phyloP scores from a whole-genome alignment of 1,140 invertebrate species.

The Geopemphigus sp. region DNA sequence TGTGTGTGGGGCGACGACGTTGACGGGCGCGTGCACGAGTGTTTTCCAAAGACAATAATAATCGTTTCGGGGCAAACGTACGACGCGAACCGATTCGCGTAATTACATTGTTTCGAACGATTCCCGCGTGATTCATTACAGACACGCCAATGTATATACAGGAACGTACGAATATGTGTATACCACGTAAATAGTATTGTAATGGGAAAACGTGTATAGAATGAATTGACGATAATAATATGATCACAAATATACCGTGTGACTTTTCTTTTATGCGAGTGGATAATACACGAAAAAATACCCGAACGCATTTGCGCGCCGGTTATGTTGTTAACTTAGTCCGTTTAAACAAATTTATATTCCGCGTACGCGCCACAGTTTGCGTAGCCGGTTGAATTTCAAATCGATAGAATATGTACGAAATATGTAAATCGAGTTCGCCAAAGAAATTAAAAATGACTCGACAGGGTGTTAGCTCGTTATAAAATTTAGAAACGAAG shows the following conservation, averaged over 20 bases:
- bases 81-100: too few species aligned
- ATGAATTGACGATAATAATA: background rate
- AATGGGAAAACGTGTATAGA: slow-evolving; percentile 19
- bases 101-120: too few species aligned
- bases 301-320: background rate
- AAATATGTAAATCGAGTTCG: too few species aligned
- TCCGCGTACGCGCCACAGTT: background rate
- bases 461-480: too few species aligned
- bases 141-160: background rate
- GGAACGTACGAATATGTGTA: too few species aligned
- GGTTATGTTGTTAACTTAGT: background rate
- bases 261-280: background rate
- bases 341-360: background rate
- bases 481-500: too few species aligned
- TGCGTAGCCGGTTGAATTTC: background rate
- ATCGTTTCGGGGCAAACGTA: too few species aligned
- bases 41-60: too few species aligned
- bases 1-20: too few species aligned
- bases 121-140: background rate
- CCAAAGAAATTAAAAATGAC: too few species aligned
- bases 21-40: too few species aligned
- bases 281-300: too few species aligned
- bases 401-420: background rate
- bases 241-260: background rate
- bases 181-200: slow-evolving; percentile 20